Conservation (phyloP, 2,113 vertebrate genomes). For the Pygoscelis adeliae region DNA sequence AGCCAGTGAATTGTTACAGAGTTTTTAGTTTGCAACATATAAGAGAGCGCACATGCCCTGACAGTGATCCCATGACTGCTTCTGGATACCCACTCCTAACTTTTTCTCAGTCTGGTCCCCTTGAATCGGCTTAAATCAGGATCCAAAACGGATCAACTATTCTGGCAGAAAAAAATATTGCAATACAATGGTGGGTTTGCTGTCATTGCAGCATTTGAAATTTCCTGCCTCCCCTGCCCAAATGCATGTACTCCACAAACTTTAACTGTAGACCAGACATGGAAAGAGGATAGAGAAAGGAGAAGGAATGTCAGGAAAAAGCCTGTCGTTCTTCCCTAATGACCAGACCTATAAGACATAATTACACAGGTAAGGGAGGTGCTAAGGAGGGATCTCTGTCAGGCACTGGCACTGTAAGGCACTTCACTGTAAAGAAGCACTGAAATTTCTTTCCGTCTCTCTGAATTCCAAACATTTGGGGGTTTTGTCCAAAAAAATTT, state of each 20-base stretch:
- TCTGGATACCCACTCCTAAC: neutral
- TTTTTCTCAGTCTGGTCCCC: neutral
- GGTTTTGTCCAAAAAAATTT: neutral
- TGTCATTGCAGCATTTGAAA: neutral
- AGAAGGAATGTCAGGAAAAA: neutral
- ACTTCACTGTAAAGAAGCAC: neutral
- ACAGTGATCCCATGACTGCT: neutral
- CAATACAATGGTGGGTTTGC: neutral
- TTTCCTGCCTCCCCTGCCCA: fast-evolving
- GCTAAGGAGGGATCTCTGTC: neutral
- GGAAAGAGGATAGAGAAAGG: neutral
- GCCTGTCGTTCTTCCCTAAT: neutral
- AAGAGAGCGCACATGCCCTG: fast-evolving
- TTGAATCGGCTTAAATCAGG: neutral
- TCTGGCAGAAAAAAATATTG: neutral
- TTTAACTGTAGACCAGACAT: neutral
- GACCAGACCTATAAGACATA: neutral
- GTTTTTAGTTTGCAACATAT: neutral
- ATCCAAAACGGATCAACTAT: neutral
- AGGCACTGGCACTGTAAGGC: neutral
- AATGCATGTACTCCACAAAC: neutral
- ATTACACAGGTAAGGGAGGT: neutral
- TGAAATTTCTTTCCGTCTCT: neutral
- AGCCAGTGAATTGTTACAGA: neutral
- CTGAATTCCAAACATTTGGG: neutral